Base-by-base conservation (phyloP, 2,797 vertebrate genomes). In the Australoheros facetus region DNA sequence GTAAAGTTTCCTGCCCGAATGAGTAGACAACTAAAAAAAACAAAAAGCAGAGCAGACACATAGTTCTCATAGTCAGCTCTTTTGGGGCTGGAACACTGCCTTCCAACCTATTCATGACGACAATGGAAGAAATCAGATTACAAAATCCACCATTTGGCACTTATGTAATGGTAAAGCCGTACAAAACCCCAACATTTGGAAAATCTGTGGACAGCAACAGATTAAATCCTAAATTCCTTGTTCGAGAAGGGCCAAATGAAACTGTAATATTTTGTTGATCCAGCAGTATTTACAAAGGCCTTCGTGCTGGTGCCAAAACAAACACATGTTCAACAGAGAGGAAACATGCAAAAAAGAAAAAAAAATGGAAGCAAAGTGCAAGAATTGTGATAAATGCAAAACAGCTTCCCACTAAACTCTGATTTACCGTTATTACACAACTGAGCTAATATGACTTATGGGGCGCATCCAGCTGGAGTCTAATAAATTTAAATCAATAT, bases 101-200 rank as follows among this genome's bases (percentile, higher is more conserved):
- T 76, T 75, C 57, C 64, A 69, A 72, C 37, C 37, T 34, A 80
- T 30, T 83, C 12, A 55, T 73, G 62, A 55, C 11, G 13, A 56
- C 64, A 79, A 71, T 2, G 48, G 42, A 73, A 82, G 58, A 87
- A 79, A 87, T 30, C 5, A 75, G 84, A 84, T 88, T 84, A 81
- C 56, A 71, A 84, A 88, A 83, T 72, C 57, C 21, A 51, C 34
- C 12, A 34, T 30, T 57, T 4, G 1, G 53, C 69, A 11, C 2
- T 93, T 92, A 86, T 56, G 78, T 57, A 91, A 94, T 1, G 32
- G 6, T n/a, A 73, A 77, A 79, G 73, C 39, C 37, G n/a, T 1
- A 14, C 62, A 34, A 39, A 81, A 57, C 56, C 56, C 51, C 26
- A 19, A 76, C 53, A 66, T 56, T 74, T 80, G 14, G 51, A 81